Conservation (phyloP, 2,888 invertebrate genomes). For the Drosophila emarginata region DNA sequence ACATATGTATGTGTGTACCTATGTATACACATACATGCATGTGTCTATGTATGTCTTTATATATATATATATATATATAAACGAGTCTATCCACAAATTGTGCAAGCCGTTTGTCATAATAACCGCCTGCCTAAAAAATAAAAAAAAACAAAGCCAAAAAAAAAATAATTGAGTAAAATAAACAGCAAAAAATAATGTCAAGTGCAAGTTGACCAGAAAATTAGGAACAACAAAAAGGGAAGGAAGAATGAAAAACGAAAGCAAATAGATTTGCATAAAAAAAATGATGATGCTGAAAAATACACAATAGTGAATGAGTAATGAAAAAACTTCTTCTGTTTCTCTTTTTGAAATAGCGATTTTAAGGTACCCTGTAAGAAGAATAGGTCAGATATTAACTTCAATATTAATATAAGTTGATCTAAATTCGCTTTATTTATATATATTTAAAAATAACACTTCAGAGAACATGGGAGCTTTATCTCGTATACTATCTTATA, state of each 20-base stretch:
- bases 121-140: slow-evolving; percentile 40
- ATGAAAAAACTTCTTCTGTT: background rate
- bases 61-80: background rate
- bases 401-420: too few relatives aligned
- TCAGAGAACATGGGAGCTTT: too few relatives aligned
- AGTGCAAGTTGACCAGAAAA: slow-evolving; percentile 55
- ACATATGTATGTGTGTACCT: background rate
- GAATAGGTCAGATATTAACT: too few relatives aligned
- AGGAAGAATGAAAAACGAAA: background rate
- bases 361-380: background rate
- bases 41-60: background rate
- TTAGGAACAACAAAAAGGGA: background rate
- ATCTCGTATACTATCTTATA: too few relatives aligned
- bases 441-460: too few relatives aligned
- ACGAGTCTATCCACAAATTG: slow-evolving; percentile 10
- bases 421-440: too few relatives aligned
- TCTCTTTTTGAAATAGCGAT: background rate
- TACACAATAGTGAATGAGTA: background rate
- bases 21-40: background rate
- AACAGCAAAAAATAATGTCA: slow-evolving; percentile 57
- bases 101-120: slow-evolving; percentile 59
- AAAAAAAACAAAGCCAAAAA: background rate
- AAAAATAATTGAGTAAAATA: background rate
- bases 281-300: background rate
- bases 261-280: background rate